Evolutionary conservation across 2,797 vertebrate genomes (phyloP), one percentile per base, ranked within the genome.

Genomic region (Meda fulgida): DNA sequence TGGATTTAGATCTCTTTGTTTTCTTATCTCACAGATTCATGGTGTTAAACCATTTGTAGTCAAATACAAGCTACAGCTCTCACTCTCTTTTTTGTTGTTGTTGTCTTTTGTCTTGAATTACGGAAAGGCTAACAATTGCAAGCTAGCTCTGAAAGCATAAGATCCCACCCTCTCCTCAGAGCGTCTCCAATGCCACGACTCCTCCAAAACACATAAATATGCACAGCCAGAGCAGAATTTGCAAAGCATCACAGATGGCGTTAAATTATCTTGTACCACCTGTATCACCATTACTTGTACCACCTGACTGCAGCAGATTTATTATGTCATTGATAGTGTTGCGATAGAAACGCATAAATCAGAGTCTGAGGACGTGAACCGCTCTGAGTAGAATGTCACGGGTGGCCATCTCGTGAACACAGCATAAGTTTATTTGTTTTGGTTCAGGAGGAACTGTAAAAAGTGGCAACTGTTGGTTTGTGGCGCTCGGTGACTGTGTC

Each of bases 11-110:
- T 48, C 9, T 53, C 14, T 34, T 23, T 58, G 67, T 71, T 58
- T 66, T 83, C 23, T 76, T 23, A 34, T 76, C 23, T 67, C 16
- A 73, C 43, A 75, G 3, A 73, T 31, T 58, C 5, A 70, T 70
- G 46, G 4, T 70, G 48, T 81, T 58, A 26, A 81, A 18, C 48
- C 0, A 4, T 69, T 70, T 82, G n/a, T 46, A 70, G 67, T 13
- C 34, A 46, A 6, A 58, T 13, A 46, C 23, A 48, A 46, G 43
- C 16, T 48, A 48, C 46, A 48, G 46, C 29, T 79, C 13, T 23
- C 10, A 1, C 4, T 40, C 8, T 6, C 4, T 31, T 14, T 2
- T 14, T 34, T 23, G 46, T 18, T 48, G 46, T 48, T 48, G 46
- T 51, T 6, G 23, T 60, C 1, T 16, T 29, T 29, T 29, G 26